A percentile compares a stretch with the other conserved stretches of the same genome.
These are phyloP conservation scores for Mythimna loreyi DNA, from an alignment of 2,888 invertebrate genomes.

Conservation along the genomic window DNA sequence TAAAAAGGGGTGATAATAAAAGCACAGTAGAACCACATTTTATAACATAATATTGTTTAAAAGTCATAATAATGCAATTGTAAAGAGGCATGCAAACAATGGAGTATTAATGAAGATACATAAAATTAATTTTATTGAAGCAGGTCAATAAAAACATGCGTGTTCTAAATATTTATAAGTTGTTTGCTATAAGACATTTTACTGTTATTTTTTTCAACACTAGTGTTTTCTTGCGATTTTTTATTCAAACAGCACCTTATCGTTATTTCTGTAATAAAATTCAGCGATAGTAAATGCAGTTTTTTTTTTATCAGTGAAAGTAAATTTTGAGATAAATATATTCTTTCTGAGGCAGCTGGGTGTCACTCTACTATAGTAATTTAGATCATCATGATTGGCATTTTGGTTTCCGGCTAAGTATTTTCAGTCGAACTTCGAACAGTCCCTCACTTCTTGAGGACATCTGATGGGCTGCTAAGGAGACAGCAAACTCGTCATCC, in stretches of 20 bases:
- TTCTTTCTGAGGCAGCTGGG: background rate
- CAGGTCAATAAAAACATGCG: constrained; percentile 21
- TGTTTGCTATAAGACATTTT: background rate
- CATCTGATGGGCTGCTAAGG: too few relatives aligned
- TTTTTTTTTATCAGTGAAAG: background rate
- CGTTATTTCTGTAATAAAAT: background rate
- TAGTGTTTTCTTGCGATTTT: too few relatives aligned
- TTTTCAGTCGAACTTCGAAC: too few relatives aligned
- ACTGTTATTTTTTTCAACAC: too few relatives aligned
- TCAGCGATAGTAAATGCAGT: background rate
- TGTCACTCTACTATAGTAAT: background rate
- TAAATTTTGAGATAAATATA: background rate
- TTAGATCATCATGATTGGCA: background rate
- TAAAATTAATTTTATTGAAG: constrained; percentile 6
- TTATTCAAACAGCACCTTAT: background rate
- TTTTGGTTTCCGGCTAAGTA: too few relatives aligned
- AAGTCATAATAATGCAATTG: constrained; percentile 6
- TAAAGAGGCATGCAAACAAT: constrained; percentile 6
- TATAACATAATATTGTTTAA: background rate
- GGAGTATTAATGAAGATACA: constrained; percentile 4
- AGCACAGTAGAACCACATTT: background rate
- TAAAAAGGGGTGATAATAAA: too few relatives aligned
- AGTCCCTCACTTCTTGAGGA: too few relatives aligned
- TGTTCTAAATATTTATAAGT: constrained; percentile 5
- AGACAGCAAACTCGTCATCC: too few relatives aligned